Base-by-base conservation (phyloP, 2,888 invertebrate species). In the Drosophila fungiperda region DNA sequence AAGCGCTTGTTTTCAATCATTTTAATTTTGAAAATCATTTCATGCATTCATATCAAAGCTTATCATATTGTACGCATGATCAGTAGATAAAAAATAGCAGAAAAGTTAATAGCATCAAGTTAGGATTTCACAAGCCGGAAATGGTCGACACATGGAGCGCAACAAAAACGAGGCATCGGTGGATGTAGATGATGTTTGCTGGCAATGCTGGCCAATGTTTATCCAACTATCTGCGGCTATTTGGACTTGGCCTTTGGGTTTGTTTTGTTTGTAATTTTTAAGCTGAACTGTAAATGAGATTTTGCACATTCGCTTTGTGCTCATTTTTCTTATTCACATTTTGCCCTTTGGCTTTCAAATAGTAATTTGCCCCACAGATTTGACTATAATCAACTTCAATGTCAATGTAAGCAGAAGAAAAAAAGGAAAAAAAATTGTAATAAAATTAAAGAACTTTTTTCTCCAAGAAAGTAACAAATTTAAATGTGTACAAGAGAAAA, bases 281-380 rank as follows among this genome's bases (percentile, higher is more conserved):
- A 79, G 73, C 80, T 70, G 57, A 80, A 82, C 82, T 82, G 79
- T 76, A 82, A 80, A 80, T 82, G 79, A 80, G 82, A 79, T 80
- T 80, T 78, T 76, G 48, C 76, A 60, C 76, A 68, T 82, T 80
- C 64, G 61, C 76, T 76, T 78, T 73, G 65, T 55, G 76, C 61
- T 61, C 77, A 62, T 65, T 77, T 80, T 76, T 67, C 80, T 45
- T 53, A 58, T 53, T 68, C 73, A 48, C 57, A 49, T 54, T 68
- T 68, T 69, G 70, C 71, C 83, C 71, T 69, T 73, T 73, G 75
- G 83, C 75, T 75, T 32, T 73, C 68, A 75, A 75, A 75, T 73
- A 75, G 73, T 75, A 78, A 83, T 83, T 82, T 80, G 55, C 73
- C 48, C 48, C 63, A 58, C 66, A 73, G 50, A 60, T 60, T 68